phyloP scores from a whole-genome alignment of 1,140 invertebrate genomes.

The Calosoma granatense region DNA sequence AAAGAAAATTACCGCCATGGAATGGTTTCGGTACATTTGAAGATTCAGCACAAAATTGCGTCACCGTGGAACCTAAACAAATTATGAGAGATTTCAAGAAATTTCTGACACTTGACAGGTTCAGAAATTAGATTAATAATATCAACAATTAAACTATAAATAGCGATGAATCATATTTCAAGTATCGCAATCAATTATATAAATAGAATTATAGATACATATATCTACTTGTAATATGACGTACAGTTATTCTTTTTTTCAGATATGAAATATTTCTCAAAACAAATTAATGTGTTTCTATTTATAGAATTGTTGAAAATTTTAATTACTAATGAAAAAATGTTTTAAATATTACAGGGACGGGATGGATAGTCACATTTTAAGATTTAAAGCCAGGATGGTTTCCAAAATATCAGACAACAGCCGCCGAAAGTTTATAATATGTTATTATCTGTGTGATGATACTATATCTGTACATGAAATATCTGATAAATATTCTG shows the following conservation, averaged over 20 bases:
- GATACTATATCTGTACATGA: conserved; percentile 78
- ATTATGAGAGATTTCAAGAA: conserved; percentile 69
- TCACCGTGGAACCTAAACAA: conserved; percentile 61
- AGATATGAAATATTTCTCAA: no score
- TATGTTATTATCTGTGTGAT: conserved; percentile 72
- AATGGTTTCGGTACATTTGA: conserved; percentile 81
- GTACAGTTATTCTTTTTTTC: no score
- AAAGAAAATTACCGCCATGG: conserved; percentile 65
- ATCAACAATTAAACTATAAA: conserved; percentile 11
- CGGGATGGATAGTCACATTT: conserved; percentile 63
- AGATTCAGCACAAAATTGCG: conserved; percentile 78
- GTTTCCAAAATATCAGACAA: conserved; percentile 60
- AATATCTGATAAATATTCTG: conserved; percentile 60
- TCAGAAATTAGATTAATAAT: no score
- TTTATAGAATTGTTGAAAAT: no score
- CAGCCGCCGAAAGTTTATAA: conserved; percentile 60
- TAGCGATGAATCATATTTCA: no score
- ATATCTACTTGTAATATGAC: no score
- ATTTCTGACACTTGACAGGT: conserved; percentile 69
- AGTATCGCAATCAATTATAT: conserved; percentile 15
- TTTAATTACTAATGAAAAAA: not conserved
- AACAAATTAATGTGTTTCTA: no score
- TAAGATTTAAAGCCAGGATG: conserved; percentile 68
- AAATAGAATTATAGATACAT: no score
- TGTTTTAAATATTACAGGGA: conserved; percentile 37